Evolutionary conservation across 2,113 vertebrate genomes (phyloP).

Genomic region (Calyptomena viridis): DNA sequence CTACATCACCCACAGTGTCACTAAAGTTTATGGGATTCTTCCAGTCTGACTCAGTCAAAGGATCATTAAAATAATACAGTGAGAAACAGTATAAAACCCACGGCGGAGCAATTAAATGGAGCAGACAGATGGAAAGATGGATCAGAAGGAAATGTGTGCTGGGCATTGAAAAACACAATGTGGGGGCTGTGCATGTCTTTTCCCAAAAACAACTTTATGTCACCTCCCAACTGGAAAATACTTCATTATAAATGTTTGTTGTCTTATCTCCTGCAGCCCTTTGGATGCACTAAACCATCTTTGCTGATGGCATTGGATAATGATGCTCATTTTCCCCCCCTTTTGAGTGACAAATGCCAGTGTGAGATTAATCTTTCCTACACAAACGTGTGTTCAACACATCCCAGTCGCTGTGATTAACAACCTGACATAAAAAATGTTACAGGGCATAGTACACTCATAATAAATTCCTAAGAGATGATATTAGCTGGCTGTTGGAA

Average conservation of each 20-base stretch:
- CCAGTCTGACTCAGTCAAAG: constrained; percentile 52
- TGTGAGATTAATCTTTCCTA: not conserved
- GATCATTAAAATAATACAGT: constrained; percentile 59
- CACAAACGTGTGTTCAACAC: not conserved
- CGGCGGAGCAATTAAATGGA: not conserved
- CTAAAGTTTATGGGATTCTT: constrained; percentile 52
- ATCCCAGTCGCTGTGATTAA: not conserved
- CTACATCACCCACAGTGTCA: not conserved
- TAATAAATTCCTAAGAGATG: constrained; percentile 58
- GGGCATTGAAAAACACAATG: not conserved
- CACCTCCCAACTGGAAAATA: not conserved
- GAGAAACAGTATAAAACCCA: constrained; percentile 26
- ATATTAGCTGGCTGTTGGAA: constrained; percentile 13
- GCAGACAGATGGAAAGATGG: constrained; percentile 14
- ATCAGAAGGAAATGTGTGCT: not conserved
- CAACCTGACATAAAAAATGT: constrained; percentile 28
- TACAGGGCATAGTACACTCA: not conserved
- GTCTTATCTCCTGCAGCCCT: not conserved
- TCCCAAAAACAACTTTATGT: not conserved
- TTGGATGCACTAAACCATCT: not conserved
- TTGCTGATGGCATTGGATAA: not conserved
- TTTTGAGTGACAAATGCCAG: not conserved
- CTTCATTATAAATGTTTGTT: not conserved
- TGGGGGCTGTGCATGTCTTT: not conserved
- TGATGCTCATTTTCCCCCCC: not conserved